Evolutionary conservation across 2,888 invertebrate species (phyloP).

Genomic region (Rhynchonema sp.): DNA sequence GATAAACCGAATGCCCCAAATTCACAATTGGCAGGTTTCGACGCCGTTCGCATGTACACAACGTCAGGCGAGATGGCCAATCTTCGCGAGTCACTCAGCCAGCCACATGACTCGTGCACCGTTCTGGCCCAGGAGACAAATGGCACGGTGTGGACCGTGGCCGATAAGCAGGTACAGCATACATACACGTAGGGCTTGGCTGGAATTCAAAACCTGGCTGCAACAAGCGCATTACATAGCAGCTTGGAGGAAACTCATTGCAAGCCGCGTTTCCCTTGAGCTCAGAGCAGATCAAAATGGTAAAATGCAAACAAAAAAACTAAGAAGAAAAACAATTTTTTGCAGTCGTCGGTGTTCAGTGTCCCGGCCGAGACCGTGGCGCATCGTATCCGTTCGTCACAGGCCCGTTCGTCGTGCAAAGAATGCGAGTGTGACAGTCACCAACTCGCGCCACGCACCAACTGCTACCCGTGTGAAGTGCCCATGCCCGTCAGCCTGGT

Average conservation of each 20-base stretch:
- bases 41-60: slow-evolving; percentile 5
- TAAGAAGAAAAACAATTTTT: background rate
- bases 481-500: slow-evolving; percentile 8
- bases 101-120: slow-evolving; percentile 57
- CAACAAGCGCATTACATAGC: too few relatives aligned
- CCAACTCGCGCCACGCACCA: background rate
- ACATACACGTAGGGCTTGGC: too few relatives aligned
- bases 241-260: too few relatives aligned
- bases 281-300: too few relatives aligned
- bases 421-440: slow-evolving; percentile 7
- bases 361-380: background rate
- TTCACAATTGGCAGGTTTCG: too few relatives aligned
- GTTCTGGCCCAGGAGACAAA: slow-evolving; percentile 65
- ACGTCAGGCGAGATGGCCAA: background rate
- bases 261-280: too few relatives aligned
- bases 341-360: background rate
- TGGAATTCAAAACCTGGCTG: too few relatives aligned
- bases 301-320: too few relatives aligned
- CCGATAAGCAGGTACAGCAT: background rate
- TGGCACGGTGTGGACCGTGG: slow-evolving; percentile 34
- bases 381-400: background rate
- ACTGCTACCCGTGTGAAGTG: slow-evolving; percentile 8
- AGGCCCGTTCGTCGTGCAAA: slow-evolving; percentile 3
- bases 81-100: slow-evolving; percentile 40
- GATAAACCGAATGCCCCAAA: too few relatives aligned